These are phyloP conservation scores for Karalla daura DNA, from an alignment of 2,797 vertebrate species.

Conservation along the genomic window DNA sequence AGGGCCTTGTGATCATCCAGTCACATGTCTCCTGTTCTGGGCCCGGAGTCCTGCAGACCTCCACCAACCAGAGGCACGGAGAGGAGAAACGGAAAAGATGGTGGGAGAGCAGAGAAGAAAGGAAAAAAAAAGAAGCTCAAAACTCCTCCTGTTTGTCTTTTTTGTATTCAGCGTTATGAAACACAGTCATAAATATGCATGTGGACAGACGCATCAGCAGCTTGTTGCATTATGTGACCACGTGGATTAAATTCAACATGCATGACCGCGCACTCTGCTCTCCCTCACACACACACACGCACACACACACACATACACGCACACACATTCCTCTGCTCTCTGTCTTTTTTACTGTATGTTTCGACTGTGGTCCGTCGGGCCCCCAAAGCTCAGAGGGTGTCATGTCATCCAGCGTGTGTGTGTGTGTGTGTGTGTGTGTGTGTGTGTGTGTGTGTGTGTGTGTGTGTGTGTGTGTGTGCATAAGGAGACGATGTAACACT, in stretches of 20 bases:
- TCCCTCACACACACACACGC: conserved; percentile 13
- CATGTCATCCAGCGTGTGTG: conserved; percentile 42
- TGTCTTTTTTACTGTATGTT: conserved; percentile 28
- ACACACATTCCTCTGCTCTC: conserved; percentile 25
- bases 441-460: conserved; percentile 26
- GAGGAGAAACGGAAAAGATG: background rate
- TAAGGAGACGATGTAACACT: conserved; percentile 2
- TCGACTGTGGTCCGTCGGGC: conserved; percentile 65
- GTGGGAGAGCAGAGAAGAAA: conserved; percentile 30
- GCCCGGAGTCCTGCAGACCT: conserved; percentile 52
- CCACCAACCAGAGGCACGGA: conserved; percentile 29
- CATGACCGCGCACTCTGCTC: no score
- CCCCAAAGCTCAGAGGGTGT: conserved; percentile 68
- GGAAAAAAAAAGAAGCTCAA: no score
- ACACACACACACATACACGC: conserved; percentile 17
- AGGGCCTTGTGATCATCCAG: conserved; percentile 72
- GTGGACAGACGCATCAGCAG: conserved; percentile 41
- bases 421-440: no score
- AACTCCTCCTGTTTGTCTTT: conserved; percentile 23
- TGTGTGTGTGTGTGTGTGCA: conserved; percentile 18
- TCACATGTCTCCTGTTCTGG: conserved; percentile 77
- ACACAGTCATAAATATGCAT: conserved; percentile 9
- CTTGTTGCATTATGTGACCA: conserved; percentile 49
- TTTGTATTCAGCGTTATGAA: conserved; percentile 14
- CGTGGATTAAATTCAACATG: conserved; percentile 52